A percentile compares a stretch with the other conserved stretches of the same genome.
phyloP scores from a whole-genome alignment of 2,113 vertebrate genomes.

The Synodontis membranacea region DNA sequence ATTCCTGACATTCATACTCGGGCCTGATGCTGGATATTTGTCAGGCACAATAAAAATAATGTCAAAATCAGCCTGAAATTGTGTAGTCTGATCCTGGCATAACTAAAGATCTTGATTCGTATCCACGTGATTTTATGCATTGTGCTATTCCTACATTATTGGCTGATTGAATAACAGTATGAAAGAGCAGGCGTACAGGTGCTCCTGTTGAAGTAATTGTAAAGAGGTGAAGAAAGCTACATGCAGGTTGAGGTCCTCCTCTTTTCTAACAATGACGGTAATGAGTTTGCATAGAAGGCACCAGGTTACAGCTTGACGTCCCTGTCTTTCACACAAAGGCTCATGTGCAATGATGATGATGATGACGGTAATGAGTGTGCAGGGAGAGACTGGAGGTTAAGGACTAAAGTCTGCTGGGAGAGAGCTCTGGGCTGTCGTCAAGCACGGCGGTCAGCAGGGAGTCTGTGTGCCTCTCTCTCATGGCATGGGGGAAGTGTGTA shows the following conservation, averaged over 20 bases:
- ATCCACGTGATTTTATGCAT: neutral
- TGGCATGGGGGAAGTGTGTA: constrained; percentile 33
- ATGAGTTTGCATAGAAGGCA: constrained; percentile 29
- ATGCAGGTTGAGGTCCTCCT: neutral
- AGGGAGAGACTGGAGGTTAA: constrained; percentile 37
- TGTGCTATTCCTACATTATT: neutral
- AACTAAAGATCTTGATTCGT: neutral
- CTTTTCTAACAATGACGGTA: constrained; percentile 28
- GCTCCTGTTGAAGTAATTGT: neutral
- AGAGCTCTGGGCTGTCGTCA: constrained; percentile 35
- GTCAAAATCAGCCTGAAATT: too few species aligned
- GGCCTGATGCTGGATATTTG: too few species aligned
- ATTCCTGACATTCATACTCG: too few species aligned
- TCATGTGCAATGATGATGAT: constrained; percentile 27
- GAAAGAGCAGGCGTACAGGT: neutral
- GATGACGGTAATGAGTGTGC: constrained; percentile 35
- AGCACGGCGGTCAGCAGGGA: constrained; percentile 40
- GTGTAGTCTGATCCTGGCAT: too few species aligned
- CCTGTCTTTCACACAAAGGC: constrained; percentile 1
- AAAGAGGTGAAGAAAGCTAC: neutral
- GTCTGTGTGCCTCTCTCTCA: constrained; percentile 40
- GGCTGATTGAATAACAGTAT: neutral
- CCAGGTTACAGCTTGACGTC: constrained; percentile 1
- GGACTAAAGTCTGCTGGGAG: constrained; percentile 47
- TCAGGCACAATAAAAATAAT: too few species aligned